Base-by-base conservation (phyloP, 2,797 vertebrate species). In the Melanogrammus aeglefinus region DNA sequence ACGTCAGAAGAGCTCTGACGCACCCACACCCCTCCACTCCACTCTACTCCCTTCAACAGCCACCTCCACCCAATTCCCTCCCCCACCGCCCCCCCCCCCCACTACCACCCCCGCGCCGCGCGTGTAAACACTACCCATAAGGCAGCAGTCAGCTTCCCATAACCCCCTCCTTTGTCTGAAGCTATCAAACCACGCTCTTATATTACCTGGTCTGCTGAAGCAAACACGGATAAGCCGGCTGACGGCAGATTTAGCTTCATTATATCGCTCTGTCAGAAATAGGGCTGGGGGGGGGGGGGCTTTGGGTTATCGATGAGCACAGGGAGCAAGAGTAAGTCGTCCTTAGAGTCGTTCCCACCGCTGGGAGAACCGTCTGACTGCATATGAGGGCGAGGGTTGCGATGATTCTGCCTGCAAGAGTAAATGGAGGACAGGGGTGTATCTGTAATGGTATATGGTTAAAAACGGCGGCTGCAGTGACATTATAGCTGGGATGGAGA, bases 171-270 rank as follows among this genome's bases (percentile, higher is more conserved):
- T 83, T 90, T 90, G 87, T 91, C 71, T 0, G 77, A 78, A 82
- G 72, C 77, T 83, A 87, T 86, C 88, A 91, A 91, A 87, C 87
- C 87, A 82, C 79, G 85, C 78, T 91, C 88, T 86, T 90, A 86
- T 92, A 94, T 94, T 88, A 93, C 90, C 91, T 90, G 91, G 89
- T 92, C 90, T 90, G 86, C 81, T 92, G 91, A 90, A 94, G 93
- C 90, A 88, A 86, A 82, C 80, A 81, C 78, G 85, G 91, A 90
- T 91, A 92, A 93, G 87, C 88, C 86, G 88, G 91, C 89, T 89
- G 85, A 89, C 88, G 10, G 66, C 86, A 91, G 88, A 91, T 91
- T 93, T 86, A 92, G 91, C 89, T 92, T 92, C 87, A 92, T 90
- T 89, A 90, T 87, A 83, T 81, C 78, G 86, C 86, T 91, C 85